phyloP scores from a whole-genome alignment of 1,140 invertebrate genomes.

The Heterodera schachtii region DNA sequence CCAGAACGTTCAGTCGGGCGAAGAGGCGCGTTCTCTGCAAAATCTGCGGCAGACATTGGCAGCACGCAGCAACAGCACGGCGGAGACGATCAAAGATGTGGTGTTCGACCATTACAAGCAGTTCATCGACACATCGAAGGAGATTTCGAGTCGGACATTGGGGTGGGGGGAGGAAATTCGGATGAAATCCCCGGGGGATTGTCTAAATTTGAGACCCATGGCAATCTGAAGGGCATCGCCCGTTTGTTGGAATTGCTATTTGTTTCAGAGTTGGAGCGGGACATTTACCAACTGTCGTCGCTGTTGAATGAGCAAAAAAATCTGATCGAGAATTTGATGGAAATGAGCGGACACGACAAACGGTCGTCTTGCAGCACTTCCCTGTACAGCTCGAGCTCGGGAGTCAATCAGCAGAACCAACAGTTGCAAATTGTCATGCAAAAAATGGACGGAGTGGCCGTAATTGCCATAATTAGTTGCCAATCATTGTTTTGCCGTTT shows the following conservation, averaged over 20 bases:
- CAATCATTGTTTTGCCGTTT: not conserved
- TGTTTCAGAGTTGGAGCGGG: slow-evolving; percentile 85
- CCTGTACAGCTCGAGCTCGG: slow-evolving; percentile 67
- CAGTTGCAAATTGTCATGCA: slow-evolving; percentile 71
- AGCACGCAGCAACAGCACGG: slow-evolving; percentile 46
- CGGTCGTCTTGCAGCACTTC: slow-evolving; percentile 70
- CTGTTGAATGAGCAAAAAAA: slow-evolving; percentile 89
- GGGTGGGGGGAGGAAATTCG: too few relatives aligned
- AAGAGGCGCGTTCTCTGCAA: slow-evolving; percentile 52
- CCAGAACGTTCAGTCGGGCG: slow-evolving; percentile 45
- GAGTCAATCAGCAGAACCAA: slow-evolving; percentile 63
- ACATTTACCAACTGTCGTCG: slow-evolving; percentile 97
- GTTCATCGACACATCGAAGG: slow-evolving; percentile 64
- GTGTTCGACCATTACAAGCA: slow-evolving; percentile 64
- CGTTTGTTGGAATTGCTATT: too few relatives aligned
- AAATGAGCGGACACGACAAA: slow-evolving; percentile 68
- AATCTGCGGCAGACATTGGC: slow-evolving; percentile 50
- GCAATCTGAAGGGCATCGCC: too few relatives aligned
- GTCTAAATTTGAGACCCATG: too few relatives aligned
- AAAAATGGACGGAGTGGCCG: slow-evolving; percentile 67
- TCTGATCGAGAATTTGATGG: slow-evolving; percentile 78
- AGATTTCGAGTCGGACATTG: slow-evolving; percentile 56
- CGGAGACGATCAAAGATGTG: slow-evolving; percentile 61
- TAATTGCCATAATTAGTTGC: slow-evolving; percentile 31
- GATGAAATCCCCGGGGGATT: not conserved